These are phyloP conservation scores for Agriopis marginaria DNA, from an alignment of 2,888 invertebrate genomes.

Conservation along the genomic window DNA sequence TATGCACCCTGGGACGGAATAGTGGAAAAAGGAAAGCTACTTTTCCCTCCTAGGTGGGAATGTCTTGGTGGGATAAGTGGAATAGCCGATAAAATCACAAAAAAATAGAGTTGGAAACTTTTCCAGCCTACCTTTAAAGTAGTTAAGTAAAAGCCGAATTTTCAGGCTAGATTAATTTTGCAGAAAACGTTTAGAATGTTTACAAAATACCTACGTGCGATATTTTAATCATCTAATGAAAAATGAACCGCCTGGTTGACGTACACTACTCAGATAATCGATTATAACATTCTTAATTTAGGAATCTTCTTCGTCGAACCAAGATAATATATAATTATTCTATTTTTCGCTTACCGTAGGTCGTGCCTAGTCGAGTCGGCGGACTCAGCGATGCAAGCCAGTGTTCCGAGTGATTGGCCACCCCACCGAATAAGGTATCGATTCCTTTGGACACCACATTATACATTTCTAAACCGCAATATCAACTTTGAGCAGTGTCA, in stretches of 20 bases:
- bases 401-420: constrained; percentile 69
- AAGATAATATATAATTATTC: constrained; percentile 6
- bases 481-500: not conserved
- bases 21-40: no score
- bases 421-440: constrained; percentile 54
- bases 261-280: constrained; percentile 30
- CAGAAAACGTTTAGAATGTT: constrained; percentile 23
- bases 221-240: constrained; percentile 27
- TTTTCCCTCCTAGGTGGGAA: no score
- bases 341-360: constrained; percentile 19
- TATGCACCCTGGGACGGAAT: no score
- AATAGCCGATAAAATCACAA: not conserved
- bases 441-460: constrained; percentile 17
- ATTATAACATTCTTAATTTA: constrained; percentile 26
- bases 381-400: constrained; percentile 57
- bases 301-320: constrained; percentile 29
- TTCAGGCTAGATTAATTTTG: constrained; percentile 17
- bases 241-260: constrained; percentile 21
- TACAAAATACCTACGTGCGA: constrained; percentile 15
- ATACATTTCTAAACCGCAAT: not conserved
- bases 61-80: no score
- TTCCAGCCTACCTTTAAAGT: not conserved
- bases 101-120: not conserved
- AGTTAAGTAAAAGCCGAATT: not conserved
- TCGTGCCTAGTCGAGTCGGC: constrained; percentile 42